Base-by-base conservation (phyloP, 2,888 invertebrate genomes). In the Priapulus caudatus region DNA sequence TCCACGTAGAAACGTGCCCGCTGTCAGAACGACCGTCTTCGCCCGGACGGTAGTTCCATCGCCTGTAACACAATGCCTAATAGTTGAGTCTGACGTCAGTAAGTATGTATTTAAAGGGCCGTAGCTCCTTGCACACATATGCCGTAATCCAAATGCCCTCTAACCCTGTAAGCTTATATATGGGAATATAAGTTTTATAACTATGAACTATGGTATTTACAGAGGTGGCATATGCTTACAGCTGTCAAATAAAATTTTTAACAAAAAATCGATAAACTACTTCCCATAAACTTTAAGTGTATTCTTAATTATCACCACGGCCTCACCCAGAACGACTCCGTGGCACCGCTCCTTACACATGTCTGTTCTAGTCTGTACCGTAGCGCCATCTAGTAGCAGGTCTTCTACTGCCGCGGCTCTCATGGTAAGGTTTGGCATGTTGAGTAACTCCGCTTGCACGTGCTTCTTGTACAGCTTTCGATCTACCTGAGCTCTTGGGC, bases 1-100 rank as follows among this genome's bases (percentile, higher is more conserved):
- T 0, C 84, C 90, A 55, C 85, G 79, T 43, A 91, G 75, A 73
- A 91, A 91, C 1, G 90, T 91, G 2, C 90, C 90, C 0, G 90
- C 87, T 20, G 89, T 86, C 59, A 91, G 77, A 3, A 91, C 78
- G 4, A 89, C 84, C 45, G 81, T 72, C 52, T 78, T 75, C 15
- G 82, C 77, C 20, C 51, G 23, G 2, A 71, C 53, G 45, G 48
- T 54, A 20, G 63, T 58, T 5, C 69, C 68, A 56, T 62, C 58
- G 16, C 49, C 69, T 68, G 58, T 10, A 54, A 54, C 47, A 4
- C 47, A 22, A 20, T 23, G 4, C n/a, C 47, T 50, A 47, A 52
- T 19, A 44, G 18, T 21, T 4, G n/a, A 18, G 18, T 18, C n/a
- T 22, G 4, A 10, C 24, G 4, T 15, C 4, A 18, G 19, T 3